Evolutionary conservation across 1,140 invertebrate genomes (phyloP).

Genomic region (Asobara japonica): DNA sequence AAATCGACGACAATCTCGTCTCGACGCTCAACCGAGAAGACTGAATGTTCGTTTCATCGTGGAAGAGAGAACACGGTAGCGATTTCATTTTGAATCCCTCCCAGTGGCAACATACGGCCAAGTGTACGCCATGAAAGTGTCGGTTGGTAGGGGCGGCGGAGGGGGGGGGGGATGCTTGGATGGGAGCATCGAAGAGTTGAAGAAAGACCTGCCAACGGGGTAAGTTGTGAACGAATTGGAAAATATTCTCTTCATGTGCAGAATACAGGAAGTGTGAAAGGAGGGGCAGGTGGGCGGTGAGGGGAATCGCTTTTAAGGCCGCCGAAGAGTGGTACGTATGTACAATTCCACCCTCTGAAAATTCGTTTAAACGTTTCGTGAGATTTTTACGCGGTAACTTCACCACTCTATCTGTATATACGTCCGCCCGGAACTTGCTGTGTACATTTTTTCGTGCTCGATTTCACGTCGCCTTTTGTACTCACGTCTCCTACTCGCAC

Average conservation of each 20-base stretch:
- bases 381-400: not conserved
- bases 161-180: not conserved
- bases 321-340: not conserved
- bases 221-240: constrained; percentile 28
- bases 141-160: no score
- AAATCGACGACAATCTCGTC: constrained; percentile 32
- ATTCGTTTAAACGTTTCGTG: not conserved
- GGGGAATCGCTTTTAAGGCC: constrained; percentile 1
- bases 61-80: constrained; percentile 7
- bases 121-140: no score
- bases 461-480: not conserved
- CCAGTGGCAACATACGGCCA: not conserved
- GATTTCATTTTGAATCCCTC: constrained; percentile 10
- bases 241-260: constrained; percentile 31
- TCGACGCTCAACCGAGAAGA: constrained; percentile 6
- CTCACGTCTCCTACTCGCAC: not conserved
- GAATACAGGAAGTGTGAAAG: not conserved
- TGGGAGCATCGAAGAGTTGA: not conserved
- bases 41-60: not conserved
- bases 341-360: not conserved
- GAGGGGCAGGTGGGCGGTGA: not conserved
- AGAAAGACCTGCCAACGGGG: not conserved
- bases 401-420: not conserved
- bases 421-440: not conserved
- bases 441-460: not conserved